Conservation (phyloP, 2,888 invertebrate species). For the Nebria brevicollis region DNA sequence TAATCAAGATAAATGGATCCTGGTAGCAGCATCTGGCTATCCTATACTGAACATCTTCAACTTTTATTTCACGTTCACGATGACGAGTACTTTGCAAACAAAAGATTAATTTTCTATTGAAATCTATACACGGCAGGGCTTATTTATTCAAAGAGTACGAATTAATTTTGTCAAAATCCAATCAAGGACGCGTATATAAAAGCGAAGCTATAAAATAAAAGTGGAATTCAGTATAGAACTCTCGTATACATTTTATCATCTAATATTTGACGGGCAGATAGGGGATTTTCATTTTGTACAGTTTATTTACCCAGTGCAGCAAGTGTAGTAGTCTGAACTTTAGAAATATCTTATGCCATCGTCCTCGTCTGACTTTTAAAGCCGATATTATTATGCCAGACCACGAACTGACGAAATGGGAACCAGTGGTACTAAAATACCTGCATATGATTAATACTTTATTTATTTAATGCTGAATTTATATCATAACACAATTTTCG, state of each 20-base stretch:
- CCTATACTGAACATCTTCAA: no score
- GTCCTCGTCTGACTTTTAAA: constrained; percentile 35
- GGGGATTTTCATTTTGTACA: neutral
- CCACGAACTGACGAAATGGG: constrained; percentile 29
- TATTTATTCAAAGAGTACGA: no score
- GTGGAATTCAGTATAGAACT: neutral
- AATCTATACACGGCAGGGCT: no score
- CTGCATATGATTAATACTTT: neutral
- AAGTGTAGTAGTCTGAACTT: constrained; percentile 26
- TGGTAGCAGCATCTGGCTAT: no score
- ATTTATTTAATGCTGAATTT: neutral
- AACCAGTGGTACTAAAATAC: constrained; percentile 16
- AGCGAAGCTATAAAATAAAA: neutral
- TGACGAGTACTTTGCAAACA: no score
- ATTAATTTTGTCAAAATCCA: no score
- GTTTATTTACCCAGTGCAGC: neutral
- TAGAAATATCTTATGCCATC: constrained; percentile 23
- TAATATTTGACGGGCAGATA: neutral
- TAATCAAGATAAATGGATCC: no score
- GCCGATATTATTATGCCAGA: constrained; percentile 32
- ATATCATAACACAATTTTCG: neutral
- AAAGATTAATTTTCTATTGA: no score
- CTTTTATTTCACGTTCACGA: no score
- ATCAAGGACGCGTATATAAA: no score
- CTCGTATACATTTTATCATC: neutral